These are phyloP conservation scores for Isotomurus palustris DNA, from an alignment of 2,888 invertebrate genomes.

Conservation along the genomic window DNA sequence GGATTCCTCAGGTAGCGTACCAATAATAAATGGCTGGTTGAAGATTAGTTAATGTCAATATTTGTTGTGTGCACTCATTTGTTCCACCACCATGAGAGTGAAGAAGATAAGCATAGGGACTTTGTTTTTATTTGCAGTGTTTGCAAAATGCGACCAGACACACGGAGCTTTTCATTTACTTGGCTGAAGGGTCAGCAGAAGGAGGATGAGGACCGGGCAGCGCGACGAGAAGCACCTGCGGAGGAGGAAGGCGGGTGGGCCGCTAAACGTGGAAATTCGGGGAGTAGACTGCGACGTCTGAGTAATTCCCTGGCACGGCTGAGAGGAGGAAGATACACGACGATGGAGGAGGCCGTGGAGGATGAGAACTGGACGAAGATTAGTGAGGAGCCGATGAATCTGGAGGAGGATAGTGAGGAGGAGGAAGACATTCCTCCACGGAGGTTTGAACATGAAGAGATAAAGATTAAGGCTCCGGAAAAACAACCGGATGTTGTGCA, in stretches of 20 bases:
- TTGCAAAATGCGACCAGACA: slow-evolving; percentile 45
- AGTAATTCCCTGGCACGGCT: slow-evolving; percentile 31
- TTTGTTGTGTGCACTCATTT: no score
- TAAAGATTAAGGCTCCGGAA: background rate
- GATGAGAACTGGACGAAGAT: slow-evolving; percentile 9
- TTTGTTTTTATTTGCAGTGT: no score
- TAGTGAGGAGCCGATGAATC: slow-evolving; percentile 8
- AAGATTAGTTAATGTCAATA: no score
- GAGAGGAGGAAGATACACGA: slow-evolving; percentile 17
- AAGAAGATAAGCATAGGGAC: no score
- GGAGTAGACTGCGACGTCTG: slow-evolving; percentile 20
- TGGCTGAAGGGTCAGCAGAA: slow-evolving; percentile 38
- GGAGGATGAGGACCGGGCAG: background rate
- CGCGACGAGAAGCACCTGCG: background rate
- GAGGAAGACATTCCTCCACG: background rate
- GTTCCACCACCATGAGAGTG: no score
- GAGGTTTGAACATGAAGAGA: slow-evolving; percentile 2
- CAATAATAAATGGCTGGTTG: no score
- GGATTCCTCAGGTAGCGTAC: no score
- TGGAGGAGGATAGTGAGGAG: slow-evolving; percentile 16
- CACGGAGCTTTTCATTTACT: slow-evolving; percentile 46
- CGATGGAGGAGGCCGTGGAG: slow-evolving; percentile 30
- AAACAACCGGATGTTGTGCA: background rate
- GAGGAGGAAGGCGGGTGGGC: slow-evolving; percentile 1
- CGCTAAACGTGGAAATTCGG: slow-evolving; percentile 8